Evolutionary conservation across 1,140 invertebrate genomes (phyloP).

Genomic region (Nasonia giraulti): DNA sequence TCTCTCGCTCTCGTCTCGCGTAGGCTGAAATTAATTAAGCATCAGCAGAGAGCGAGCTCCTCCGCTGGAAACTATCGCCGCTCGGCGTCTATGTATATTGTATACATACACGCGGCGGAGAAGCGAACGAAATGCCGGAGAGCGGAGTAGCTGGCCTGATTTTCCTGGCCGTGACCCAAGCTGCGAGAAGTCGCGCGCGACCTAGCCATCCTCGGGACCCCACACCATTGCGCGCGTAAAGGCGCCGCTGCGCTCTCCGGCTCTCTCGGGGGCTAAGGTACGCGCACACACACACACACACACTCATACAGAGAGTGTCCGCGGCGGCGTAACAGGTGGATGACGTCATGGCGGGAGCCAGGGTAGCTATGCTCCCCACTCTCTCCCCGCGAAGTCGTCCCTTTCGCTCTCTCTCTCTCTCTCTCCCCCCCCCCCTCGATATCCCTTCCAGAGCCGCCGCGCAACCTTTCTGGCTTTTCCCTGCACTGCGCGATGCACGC

Average conservation of each 20-base stretch:
- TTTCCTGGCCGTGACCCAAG: conserved; percentile 70
- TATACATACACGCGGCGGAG: too few relatives aligned
- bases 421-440: too few relatives aligned
- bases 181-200: conserved; percentile 56
- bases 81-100: too few relatives aligned
- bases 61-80: too few relatives aligned
- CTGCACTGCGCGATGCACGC: not conserved
- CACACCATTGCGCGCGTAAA: not conserved
- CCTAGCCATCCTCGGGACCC: conserved; percentile 48
- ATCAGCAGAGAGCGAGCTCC: too few relatives aligned
- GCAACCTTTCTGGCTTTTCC: conserved; percentile 9
- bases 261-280: not conserved
- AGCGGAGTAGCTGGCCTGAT: conserved; percentile 60
- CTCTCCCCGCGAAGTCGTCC: not conserved
- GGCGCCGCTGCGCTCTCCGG: not conserved
- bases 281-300: not conserved
- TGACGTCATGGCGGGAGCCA: conserved; percentile 63
- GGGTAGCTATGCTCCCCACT: not conserved
- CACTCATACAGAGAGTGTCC: not conserved
- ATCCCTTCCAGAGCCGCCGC: conserved; percentile 24
- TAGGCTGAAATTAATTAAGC: too few relatives aligned
- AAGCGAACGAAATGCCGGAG: too few relatives aligned
- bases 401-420: not conserved
- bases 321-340: conserved; percentile 71
- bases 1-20: too few relatives aligned